A percentile compares a stretch with the other conserved stretches of the same genome.
phyloP scores from a whole-genome alignment of 2,888 invertebrate genomes.

The Caenorhabditis becei region DNA sequence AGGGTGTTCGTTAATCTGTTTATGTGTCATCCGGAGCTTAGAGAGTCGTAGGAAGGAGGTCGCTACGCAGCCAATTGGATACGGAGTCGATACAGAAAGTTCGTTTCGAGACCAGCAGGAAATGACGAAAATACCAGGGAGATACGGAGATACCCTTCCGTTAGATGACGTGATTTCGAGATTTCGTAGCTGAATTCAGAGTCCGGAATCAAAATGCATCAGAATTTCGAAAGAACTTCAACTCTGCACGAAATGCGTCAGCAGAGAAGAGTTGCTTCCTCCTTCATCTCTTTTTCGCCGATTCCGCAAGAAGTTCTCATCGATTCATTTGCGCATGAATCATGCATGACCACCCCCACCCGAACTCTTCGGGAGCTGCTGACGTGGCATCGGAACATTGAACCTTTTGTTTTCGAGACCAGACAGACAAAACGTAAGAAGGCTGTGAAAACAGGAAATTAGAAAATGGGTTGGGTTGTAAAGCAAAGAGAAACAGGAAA shows the following conservation, averaged over 20 bases:
- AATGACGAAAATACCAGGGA: too few species aligned
- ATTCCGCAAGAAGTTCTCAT: constrained; percentile 26
- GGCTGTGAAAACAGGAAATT: constrained; percentile 24
- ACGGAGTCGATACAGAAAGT: too few species aligned
- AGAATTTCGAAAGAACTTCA: background rate
- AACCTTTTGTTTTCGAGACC: background rate
- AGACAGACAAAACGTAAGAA: background rate
- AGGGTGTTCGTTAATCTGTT: constrained; percentile 44
- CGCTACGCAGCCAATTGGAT: too few species aligned
- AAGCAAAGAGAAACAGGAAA: constrained; percentile 2
- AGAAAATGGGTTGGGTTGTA: background rate
- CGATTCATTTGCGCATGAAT: constrained; percentile 22
- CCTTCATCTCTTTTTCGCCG: constrained; percentile 15
- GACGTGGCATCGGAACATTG: background rate
- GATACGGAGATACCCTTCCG: background rate
- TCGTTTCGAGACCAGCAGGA: background rate
- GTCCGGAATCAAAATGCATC: background rate
- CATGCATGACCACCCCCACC: constrained; percentile 17
- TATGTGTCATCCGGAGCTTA: constrained; percentile 26
- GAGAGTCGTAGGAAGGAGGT: background rate
- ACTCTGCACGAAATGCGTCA: constrained; percentile 2
- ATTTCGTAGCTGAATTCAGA: too few species aligned
- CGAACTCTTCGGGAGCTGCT: constrained; percentile 11
- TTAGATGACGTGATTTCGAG: background rate
- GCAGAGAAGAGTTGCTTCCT: background rate